Evolutionary conservation across 1,140 invertebrate species (phyloP).

Genomic region (Ceratosolen solmsi): DNA sequence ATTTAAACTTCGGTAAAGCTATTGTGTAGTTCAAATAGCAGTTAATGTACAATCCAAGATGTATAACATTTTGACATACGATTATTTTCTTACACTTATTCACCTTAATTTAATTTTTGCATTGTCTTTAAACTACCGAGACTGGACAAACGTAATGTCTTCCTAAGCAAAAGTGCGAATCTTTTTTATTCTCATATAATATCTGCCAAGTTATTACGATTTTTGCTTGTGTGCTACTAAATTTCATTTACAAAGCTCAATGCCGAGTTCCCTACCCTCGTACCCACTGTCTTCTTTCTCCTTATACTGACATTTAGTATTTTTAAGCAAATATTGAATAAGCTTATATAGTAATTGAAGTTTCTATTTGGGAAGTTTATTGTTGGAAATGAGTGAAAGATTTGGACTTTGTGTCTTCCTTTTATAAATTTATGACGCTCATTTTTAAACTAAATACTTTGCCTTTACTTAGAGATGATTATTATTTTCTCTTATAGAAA

Average conservation of each 20-base stretch:
- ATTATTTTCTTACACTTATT: too few species aligned
- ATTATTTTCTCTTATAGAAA: too few species aligned
- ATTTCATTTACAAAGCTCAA: slow-evolving; percentile 49
- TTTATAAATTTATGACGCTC: background rate
- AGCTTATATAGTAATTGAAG: background rate
- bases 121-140: background rate
- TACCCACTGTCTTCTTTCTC: background rate
- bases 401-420: background rate
- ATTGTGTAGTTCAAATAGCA: too few species aligned
- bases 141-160: background rate
- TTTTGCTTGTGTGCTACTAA: slow-evolving; percentile 31
- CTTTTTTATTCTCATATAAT: too few species aligned
- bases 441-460: background rate
- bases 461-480: too few species aligned
- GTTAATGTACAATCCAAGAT: too few species aligned
- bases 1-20: background rate
- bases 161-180: background rate
- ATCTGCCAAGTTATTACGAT: too few species aligned
- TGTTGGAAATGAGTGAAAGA: background rate
- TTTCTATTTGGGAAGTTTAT: background rate
- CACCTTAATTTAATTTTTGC: background rate
- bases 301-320: background rate
- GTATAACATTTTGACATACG: too few species aligned
- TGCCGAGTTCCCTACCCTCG: background rate
- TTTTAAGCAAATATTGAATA: background rate